Evolutionary conservation across 2,797 vertebrate genomes (phyloP), one percentile per base, ranked within the genome.

Genomic region (Alouatta caraya): DNA sequence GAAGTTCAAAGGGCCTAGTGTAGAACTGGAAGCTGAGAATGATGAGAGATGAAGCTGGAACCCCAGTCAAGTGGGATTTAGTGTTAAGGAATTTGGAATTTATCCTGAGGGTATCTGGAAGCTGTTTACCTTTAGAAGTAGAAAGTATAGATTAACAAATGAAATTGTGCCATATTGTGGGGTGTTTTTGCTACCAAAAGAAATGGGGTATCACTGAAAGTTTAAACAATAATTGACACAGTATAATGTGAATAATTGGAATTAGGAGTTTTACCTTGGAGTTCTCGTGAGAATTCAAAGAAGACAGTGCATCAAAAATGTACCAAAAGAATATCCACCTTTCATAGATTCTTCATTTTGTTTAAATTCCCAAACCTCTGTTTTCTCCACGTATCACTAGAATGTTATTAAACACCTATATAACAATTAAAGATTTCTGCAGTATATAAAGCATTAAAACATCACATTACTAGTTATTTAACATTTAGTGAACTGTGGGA

Each of bases 11-110:
- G 90, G 33, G 57, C 50, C 17, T 59, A 70, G 30, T 82, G 8
- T 87, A 85, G 46, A 76, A 70, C 57, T 94, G 44, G 82, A 70
- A 86, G 59, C 52, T 92, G 33, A 72, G 61, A 78, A 88, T 88
- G 39, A 37, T 87, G 33, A 82, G 75, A 82, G 70, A 37, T 50
- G 46, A 90, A 93, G 79, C 55, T 78, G 39, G 70, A 73, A 90
- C 26, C 26, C 33, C 79, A 26, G 6, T 78, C 57, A 94, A 64
- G 50, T 90, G 44, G 22, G 48, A 5, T 80, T 87, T 79, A 87
- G 26, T 82, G 81, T 88, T 96, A 96, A 97, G 48, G n/a, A 96
- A 73, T 96, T 90, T 75, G 52, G 93, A 89, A 76, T 93, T 83
- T 93, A 48, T 78, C 37, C 7, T 87, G 67, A 96, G 42, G n/a